These are phyloP conservation scores for Clistopyga incitator DNA, from an alignment of 2,888 invertebrate genomes.

Conservation along the genomic window DNA sequence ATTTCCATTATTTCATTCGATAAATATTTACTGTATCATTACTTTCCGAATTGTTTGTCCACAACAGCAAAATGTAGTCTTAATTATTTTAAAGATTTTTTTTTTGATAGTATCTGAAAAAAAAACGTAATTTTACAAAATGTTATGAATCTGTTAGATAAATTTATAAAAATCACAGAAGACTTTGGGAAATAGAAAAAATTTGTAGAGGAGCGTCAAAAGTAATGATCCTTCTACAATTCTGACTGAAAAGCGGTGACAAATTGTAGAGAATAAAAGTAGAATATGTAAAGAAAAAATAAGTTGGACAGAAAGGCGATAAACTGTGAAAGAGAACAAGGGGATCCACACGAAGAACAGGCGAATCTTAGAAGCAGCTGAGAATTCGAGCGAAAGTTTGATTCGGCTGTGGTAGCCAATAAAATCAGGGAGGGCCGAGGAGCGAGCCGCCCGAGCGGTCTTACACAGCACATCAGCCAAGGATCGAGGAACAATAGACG, in stretches of 20 bases:
- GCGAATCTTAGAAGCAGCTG: constrained; percentile 21
- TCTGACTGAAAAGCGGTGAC: background rate
- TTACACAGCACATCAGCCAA: constrained; percentile 42
- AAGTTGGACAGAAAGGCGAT: background rate
- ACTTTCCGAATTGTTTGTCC: too few relatives aligned
- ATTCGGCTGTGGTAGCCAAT: constrained; percentile 44
- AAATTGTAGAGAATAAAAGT: background rate
- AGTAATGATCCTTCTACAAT: background rate
- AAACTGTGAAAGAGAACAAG: background rate
- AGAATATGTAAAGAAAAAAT: background rate
- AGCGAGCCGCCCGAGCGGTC: constrained; percentile 19
- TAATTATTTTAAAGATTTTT: too few relatives aligned
- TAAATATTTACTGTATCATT: too few relatives aligned
- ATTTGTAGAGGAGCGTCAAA: background rate
- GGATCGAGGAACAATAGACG: constrained; percentile 58
- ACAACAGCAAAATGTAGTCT: too few relatives aligned
- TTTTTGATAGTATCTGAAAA: too few relatives aligned
- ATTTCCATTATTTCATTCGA: too few relatives aligned
- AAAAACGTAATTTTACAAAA: too few relatives aligned
- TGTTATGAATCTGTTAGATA: too few relatives aligned
- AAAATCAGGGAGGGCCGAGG: constrained; percentile 47
- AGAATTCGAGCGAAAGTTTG: constrained; percentile 54
- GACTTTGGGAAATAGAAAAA: background rate
- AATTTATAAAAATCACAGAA: too few relatives aligned
- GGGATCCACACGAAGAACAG: background rate